Evolutionary conservation across 2,797 vertebrate genomes (phyloP).

Genomic region (Chiroxiphia lanceolata): DNA sequence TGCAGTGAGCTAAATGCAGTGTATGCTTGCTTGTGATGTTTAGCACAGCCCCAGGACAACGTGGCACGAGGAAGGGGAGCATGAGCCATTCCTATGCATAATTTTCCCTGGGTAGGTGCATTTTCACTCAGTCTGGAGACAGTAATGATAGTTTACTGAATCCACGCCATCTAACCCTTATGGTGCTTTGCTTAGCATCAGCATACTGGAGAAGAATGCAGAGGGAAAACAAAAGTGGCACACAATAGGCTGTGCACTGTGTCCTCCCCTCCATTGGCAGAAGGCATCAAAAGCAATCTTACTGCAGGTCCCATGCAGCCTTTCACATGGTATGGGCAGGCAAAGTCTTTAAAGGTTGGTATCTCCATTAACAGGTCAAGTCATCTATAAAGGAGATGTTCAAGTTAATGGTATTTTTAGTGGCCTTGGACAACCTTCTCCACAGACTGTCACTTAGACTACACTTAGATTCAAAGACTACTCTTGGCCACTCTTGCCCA

Average conservation of each 20-base stretch:
- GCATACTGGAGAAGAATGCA: neutral
- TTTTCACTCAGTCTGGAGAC: neutral
- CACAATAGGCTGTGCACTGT: neutral
- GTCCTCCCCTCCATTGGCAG: neutral
- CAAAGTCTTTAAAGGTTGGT: neutral
- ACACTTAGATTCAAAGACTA: neutral
- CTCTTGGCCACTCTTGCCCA: neutral
- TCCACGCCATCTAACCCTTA: accelerated
- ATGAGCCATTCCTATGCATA: neutral
- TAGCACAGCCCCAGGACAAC: neutral
- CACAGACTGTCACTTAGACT: neutral
- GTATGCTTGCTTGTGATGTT: accelerated
- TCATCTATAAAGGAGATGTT: neutral
- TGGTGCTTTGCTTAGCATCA: neutral
- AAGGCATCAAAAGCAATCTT: neutral
- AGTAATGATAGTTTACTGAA: neutral
- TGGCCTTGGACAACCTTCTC: neutral
- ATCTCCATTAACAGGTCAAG: neutral
- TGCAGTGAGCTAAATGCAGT: neutral
- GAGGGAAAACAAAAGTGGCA: neutral
- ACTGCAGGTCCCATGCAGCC: neutral
- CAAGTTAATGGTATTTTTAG: neutral
- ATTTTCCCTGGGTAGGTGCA: neutral
- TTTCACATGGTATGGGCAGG: neutral
- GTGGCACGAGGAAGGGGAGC: neutral